Evolutionary conservation across 2,797 vertebrate genomes (phyloP), one percentile per base, ranked within the genome.

Genomic region (Propithecus perrieri): DNA sequence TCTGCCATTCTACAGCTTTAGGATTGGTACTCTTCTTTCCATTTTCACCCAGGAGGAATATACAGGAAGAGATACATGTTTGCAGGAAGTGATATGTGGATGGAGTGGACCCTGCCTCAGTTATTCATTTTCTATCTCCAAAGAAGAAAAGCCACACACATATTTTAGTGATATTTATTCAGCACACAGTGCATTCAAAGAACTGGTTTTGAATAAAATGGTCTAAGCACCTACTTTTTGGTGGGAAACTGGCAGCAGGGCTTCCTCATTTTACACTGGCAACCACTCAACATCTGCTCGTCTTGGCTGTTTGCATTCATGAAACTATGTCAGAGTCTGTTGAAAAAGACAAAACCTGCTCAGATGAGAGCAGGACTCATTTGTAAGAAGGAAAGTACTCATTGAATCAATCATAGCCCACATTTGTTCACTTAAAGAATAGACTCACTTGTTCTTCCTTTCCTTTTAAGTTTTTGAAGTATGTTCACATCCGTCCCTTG

Each of bases 141-240:
- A 97, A 89, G 91, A 28, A 69, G 97, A 95, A 86, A 95, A 97
- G 94, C 41, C 94, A 97, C 97, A 85, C 24, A 71, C 15, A 71
- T 78, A 95, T 97, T 61, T 91, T 93, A 96, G 95, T 94, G 61
- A 97, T 97, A 93, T 96, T 94, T 95, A 78, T 93, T 95, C 87
- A 87, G 46, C 63, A 85, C 87, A 78, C 30, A 33, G 90, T 28
- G 50, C 41, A 72, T 81, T 92, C 84, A 46, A 76, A 89, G 50
- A 75, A 69, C 93, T 89, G 89, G 97, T 97, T 97, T 98, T 98
- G 95, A 98, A 98, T 98, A 95, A 98, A 98, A 97, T 72, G 69
- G 71, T 93, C 97, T 91, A 97, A 95, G 78, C n/a, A 74, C 55
- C 76, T 79, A 96, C 41, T 96, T 96, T 94, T 94, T 50, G 78